Percentiles rank a stretch among this genome's conserved stretches.
These are phyloP conservation scores for Danio choprae DNA, from an alignment of 2,797 vertebrate genomes.

Conservation along the genomic window DNA sequence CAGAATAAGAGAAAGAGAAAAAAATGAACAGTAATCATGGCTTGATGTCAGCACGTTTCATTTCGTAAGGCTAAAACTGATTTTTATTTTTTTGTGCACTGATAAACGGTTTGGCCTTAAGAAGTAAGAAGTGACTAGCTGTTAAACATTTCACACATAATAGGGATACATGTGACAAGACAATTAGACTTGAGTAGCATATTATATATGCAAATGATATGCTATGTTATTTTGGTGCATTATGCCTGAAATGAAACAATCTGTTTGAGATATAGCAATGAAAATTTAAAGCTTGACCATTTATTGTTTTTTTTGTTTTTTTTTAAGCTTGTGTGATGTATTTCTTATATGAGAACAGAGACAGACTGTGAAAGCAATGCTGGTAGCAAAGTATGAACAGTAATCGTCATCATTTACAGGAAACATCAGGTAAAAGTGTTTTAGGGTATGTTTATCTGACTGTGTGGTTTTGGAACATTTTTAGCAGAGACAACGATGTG, in stretches of 20 bases:
- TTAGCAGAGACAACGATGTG: too few relatives aligned
- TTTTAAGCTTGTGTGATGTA: slow-evolving; percentile 43
- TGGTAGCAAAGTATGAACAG: slow-evolving; percentile 33
- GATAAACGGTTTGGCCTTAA: slow-evolving; percentile 22
- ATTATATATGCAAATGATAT: slow-evolving; percentile 29
- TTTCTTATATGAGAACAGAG: slow-evolving; percentile 30
- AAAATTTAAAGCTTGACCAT: slow-evolving; percentile 43
- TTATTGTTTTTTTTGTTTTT: slow-evolving; percentile 49
- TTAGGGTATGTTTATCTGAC: not conserved
- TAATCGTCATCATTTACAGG: slow-evolving; percentile 43
- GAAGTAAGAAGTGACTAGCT: slow-evolving; percentile 10
- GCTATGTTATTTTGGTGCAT: slow-evolving; percentile 7
- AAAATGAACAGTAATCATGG: slow-evolving; percentile 5
- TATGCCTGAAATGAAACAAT: slow-evolving; percentile 38
- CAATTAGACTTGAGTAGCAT: slow-evolving; percentile 43
- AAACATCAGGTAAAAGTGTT: slow-evolving; percentile 46
- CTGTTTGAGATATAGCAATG: slow-evolving; percentile 28
- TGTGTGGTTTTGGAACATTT: too few relatives aligned
- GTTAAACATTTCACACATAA: slow-evolving; percentile 44
- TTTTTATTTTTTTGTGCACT: slow-evolving; percentile 27
- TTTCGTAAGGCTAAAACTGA: slow-evolving; percentile 39
- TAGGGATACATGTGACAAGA: slow-evolving; percentile 42
- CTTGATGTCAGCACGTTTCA: slow-evolving; percentile 19
- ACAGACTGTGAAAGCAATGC: slow-evolving; percentile 43
- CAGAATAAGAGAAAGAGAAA: slow-evolving; percentile 4